Percentiles rank a stretch among this genome's conserved stretches.
Conservation (phyloP, 1,140 invertebrate species). For the Drosophila sp. region DNA sequence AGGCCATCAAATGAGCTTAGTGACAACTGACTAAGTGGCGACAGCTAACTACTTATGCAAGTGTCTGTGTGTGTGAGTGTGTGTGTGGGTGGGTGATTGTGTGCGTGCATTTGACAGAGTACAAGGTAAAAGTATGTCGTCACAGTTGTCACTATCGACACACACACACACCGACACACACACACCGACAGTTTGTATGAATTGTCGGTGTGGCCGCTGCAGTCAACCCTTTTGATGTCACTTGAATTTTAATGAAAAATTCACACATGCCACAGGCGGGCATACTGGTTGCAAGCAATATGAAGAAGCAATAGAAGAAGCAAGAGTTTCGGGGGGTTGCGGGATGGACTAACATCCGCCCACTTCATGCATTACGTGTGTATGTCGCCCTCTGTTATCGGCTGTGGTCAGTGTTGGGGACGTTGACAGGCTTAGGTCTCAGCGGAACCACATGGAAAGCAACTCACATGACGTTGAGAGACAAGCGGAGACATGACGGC, state of each 20-base stretch:
- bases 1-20: conserved; percentile 46
- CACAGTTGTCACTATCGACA: conserved; percentile 80
- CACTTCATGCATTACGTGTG: conserved; percentile 55
- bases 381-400: conserved; percentile 21
- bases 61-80: conserved; percentile 13
- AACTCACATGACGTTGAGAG: conserved; percentile 52
- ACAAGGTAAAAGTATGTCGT: conserved; percentile 77
- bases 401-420: conserved; percentile 61
- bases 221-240: conserved; percentile 81
- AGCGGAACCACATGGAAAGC: conserved; percentile 40
- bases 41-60: conserved; percentile 61
- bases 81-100: background rate
- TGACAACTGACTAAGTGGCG: conserved; percentile 57
- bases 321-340: background rate
- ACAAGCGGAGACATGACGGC: conserved; percentile 38
- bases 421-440: conserved; percentile 68
- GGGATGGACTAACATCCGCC: conserved; percentile 1
- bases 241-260: conserved; percentile 82
- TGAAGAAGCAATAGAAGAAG: conserved; percentile 35
- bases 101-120: conserved; percentile 56
- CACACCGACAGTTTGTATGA: conserved; percentile 16
- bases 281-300: conserved; percentile 50
- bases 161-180: conserved; percentile 30
- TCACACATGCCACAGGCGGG: conserved; percentile 77
- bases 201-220: conserved; percentile 31